Conservation (phyloP, 2,888 invertebrate genomes). For the Drosophila colorata region DNA sequence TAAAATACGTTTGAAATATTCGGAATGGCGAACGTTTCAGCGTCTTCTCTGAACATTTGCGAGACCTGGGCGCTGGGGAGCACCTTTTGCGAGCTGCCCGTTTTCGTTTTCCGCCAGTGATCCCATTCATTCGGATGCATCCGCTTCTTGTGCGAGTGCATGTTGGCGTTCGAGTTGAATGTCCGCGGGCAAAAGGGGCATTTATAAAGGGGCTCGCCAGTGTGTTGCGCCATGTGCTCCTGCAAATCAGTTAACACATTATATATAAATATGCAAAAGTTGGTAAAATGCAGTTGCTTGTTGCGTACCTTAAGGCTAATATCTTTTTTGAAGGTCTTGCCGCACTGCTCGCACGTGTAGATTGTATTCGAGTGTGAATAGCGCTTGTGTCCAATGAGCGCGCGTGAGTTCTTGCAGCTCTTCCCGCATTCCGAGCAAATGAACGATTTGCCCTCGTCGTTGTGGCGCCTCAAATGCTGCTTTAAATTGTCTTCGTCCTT, state of each 20-base stretch:
- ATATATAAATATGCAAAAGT: not conserved
- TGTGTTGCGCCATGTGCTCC: slow-evolving; percentile 85
- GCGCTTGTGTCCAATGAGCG: slow-evolving; percentile 83
- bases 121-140: slow-evolving; percentile 84
- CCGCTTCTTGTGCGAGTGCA: slow-evolving; percentile 84
- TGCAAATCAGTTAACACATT: slow-evolving; percentile 29
- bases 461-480: slow-evolving; percentile 83
- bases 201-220: slow-evolving; percentile 83
- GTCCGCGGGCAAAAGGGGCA: slow-evolving; percentile 84
- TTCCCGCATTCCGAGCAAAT: slow-evolving; percentile 83
- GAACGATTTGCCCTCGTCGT: slow-evolving; percentile 77
- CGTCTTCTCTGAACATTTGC: slow-evolving; percentile 72
- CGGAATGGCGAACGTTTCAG: slow-evolving; percentile 61
- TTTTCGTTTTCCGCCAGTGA: slow-evolving; percentile 81
- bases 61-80: slow-evolving; percentile 74
- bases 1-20: slow-evolving; percentile 57
- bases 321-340: slow-evolving; percentile 84
- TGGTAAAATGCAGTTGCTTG: not conserved
- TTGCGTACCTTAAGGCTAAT: slow-evolving; percentile 80
- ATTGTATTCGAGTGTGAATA: slow-evolving; percentile 83
- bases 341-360: slow-evolving; percentile 82
- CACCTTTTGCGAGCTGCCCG: slow-evolving; percentile 78
- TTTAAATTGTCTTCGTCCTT: slow-evolving; percentile 84
- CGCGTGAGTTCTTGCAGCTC: slow-evolving; percentile 82
- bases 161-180: slow-evolving; percentile 84